Conservation (phyloP, 2,888 invertebrate genomes). For the Morpho deidamia region DNA sequence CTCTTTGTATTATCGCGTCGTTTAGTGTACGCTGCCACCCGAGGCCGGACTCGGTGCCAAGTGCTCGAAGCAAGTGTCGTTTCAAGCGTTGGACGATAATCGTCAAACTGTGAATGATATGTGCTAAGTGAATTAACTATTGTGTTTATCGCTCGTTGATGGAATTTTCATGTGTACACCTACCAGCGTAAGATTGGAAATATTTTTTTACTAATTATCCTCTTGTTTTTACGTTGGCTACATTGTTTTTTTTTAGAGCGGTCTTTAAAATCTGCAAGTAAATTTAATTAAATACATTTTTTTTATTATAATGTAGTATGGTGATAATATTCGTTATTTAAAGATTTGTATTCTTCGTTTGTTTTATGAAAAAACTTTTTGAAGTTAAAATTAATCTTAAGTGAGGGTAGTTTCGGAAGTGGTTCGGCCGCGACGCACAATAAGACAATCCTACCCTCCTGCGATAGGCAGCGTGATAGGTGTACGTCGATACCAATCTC, state of each 20-base stretch:
- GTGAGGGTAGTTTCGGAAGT: not conserved
- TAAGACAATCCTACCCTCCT: not conserved
- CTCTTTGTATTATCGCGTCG: conserved; percentile 73
- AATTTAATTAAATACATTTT: too few relatives aligned
- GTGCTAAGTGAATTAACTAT: conserved; percentile 63
- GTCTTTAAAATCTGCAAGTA: too few relatives aligned
- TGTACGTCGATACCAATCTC: conserved; percentile 27
- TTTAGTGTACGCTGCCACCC: conserved; percentile 62
- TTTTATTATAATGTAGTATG: too few relatives aligned
- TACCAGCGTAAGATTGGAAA: conserved; percentile 65
- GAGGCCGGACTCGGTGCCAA: conserved; percentile 62
- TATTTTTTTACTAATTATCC: conserved; percentile 31
- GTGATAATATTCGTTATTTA: too few relatives aligned
- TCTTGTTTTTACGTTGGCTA: not conserved
- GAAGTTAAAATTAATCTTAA: not conserved
- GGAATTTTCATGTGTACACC: conserved; percentile 51
- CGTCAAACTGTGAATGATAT: conserved; percentile 59
- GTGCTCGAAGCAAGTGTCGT: conserved; percentile 68
- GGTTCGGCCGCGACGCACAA: not conserved
- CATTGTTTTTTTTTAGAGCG: not conserved
- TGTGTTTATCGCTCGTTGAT: conserved; percentile 56
- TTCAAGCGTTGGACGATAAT: conserved; percentile 45
- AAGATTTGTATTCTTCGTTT: too few relatives aligned
- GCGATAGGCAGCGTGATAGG: conserved; percentile 15
- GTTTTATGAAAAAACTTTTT: too few relatives aligned